Evolutionary conservation across 2,113 vertebrate genomes (phyloP), one percentile per base, ranked within the genome.

Genomic region (Hypomesus transpacificus): DNA sequence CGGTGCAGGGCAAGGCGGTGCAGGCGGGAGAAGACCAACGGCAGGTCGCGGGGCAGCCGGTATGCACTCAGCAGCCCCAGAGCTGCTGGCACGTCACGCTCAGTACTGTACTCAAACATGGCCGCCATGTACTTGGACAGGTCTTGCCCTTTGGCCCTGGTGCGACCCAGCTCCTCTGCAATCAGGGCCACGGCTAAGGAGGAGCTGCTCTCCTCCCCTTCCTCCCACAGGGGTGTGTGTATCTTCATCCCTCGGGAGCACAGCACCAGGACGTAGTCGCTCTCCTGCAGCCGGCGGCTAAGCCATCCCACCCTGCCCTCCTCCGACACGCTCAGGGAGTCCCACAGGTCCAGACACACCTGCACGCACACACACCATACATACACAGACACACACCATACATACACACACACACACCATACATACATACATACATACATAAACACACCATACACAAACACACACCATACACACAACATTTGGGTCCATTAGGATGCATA

Each of bases 261-360:
- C 4, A 94, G 62, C 46, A 92, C 87, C 64, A 94, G 69, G 39
- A 93, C 79, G 65, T 90, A 93, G 84, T 92, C 89, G 4, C 89
- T 82, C 16, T 93, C 89, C 21, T 58, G 74, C 51, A 94, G 85
- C 63, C 81, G 84, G 7, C 79, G 86, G 76, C 81, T 88, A 75
- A 90, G 53, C 92, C 92, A 94, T 50, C 77, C 70, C 78, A 92
- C 67, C 11, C 28, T 50, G 22, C 92, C 92, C 26, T 92, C 91
- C 70, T 86, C 81, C 13, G 87, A 82, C 14, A 92, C 51, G 1
- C 80, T 75, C 68, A 92, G 82, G 68, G 87, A 80, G 51, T 94
- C 91, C 92, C 92, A 94, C 50, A 92, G 66, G 76, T 94, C 92
- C 79, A 93, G 75, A 72, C 66, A 75, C 67, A 93, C 92, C 92